phyloP scores from a whole-genome alignment of 2,888 invertebrate genomes.

The Caenorhabditis wallacei region DNA sequence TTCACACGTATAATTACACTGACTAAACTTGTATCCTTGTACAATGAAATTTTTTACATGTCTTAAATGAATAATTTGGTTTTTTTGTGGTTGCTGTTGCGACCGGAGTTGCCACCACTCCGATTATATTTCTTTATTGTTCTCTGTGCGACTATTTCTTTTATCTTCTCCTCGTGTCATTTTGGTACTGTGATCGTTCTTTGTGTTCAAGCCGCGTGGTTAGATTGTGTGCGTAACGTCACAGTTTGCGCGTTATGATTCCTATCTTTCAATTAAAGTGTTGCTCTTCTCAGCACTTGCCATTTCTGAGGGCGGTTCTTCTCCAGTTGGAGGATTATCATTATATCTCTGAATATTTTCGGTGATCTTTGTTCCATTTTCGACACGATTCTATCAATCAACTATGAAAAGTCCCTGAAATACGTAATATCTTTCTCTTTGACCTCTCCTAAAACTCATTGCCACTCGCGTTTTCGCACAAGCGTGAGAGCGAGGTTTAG shows the following conservation, averaged over 20 bases:
- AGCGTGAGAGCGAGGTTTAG: conserved; percentile 34
- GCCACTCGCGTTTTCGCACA: conserved; percentile 17
- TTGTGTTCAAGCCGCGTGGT: conserved; percentile 41
- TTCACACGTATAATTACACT: conserved; percentile 40
- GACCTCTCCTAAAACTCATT: conserved; percentile 36
- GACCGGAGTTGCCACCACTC: conserved; percentile 10
- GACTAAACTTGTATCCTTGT: conserved; percentile 9
- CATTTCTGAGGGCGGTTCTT: background rate
- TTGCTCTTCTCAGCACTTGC: conserved; percentile 6
- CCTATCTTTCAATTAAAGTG: conserved; percentile 24
- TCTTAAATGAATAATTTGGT: background rate
- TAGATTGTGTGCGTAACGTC: conserved; percentile 40
- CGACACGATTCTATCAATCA: conserved; percentile 21
- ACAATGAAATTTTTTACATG: background rate
- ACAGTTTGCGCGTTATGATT: conserved; percentile 36
- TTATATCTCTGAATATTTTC: background rate
- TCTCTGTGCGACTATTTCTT: conserved; percentile 22
- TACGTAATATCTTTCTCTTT: conserved; percentile 17
- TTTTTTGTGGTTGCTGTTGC: background rate
- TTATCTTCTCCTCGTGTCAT: conserved; percentile 6
- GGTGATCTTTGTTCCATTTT: background rate
- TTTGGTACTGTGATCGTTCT: conserved; percentile 43
- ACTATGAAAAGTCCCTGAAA: conserved; percentile 1
- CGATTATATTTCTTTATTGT: conserved; percentile 22
- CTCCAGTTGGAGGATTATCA: background rate